A percentile compares a stretch with the other conserved stretches of the same genome.
phyloP scores from a whole-genome alignment of 2,113 vertebrate species.

The Psittacus erithacus region DNA sequence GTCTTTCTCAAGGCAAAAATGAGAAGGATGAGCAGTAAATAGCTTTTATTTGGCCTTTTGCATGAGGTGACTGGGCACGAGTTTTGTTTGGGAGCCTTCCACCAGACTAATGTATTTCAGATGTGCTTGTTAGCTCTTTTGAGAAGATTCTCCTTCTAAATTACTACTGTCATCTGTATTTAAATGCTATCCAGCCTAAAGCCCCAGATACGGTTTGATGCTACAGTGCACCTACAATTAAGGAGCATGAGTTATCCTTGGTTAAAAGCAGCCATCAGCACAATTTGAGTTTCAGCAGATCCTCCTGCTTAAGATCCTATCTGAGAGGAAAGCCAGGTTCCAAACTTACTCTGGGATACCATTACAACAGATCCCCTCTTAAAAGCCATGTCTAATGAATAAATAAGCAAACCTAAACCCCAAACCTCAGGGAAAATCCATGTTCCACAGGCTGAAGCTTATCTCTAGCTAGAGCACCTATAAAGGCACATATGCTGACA shows the following conservation, averaged over 20 bases:
- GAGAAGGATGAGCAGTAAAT: neutral
- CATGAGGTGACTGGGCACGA: neutral
- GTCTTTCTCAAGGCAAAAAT: neutral
- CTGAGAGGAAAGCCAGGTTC: neutral
- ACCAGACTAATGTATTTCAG: neutral
- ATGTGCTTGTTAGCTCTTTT: neutral
- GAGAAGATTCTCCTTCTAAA: neutral
- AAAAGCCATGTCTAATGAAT: neutral
- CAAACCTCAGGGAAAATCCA: neutral
- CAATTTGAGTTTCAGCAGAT: neutral
- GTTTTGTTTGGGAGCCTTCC: neutral
- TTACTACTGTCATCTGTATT: neutral
- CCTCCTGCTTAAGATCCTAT: neutral
- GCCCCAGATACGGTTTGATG: neutral
- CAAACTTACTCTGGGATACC: neutral
- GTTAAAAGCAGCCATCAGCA: neutral
- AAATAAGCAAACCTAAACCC: neutral
- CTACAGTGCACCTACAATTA: neutral
- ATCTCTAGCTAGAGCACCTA: neutral
- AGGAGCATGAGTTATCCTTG: neutral
- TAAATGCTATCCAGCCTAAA: neutral
- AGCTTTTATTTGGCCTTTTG: neutral
- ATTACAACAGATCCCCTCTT: neutral
- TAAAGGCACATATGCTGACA: accelerated
- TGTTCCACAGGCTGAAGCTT: neutral